Evolutionary conservation across 2,113 vertebrate species (phyloP), one percentile per base, ranked within the genome.

Genomic region (Alectura lathami): DNA sequence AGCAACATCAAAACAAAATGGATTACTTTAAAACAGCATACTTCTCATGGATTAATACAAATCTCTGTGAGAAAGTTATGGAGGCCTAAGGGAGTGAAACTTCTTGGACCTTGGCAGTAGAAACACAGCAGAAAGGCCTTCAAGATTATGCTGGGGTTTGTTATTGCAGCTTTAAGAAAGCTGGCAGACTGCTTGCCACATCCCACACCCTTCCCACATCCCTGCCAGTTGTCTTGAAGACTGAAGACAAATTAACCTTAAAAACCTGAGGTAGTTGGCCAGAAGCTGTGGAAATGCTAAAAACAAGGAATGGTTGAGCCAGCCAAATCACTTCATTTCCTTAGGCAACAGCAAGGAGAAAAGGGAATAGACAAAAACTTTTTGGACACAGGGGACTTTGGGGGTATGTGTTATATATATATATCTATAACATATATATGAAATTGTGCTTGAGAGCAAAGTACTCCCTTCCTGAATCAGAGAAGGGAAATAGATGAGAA

Each of bases 161-260:
- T 91, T 96, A 75, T 48, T 95, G 86, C 81, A 94, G 92, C 86
- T 83, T 96, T 88, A 92, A 94, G 81, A 89, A 92, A 95, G 76
- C 88, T 92, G 94, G 83, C 95, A 96, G 92, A 86, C 92, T 81
- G 73, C 68, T 88, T 90, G 72, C 88, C 94, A 90, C 92, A 94
- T 93, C 94, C 93, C 94, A 96, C 92, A 94, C 89, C 88, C 95
- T 96, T 96, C 94, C 91, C 94, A 93, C 83, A 91, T 86, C 77
- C 74, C 92, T 94, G 92, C 91, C 94, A 97, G 92, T 86, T 96
- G 86, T 92, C 95, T 92, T 92, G 68, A 92, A 94, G 74, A 97
- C 36, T 54, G 76, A 94, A 95, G 91, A 84, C 92, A 95, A 96
- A 96, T 93, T 90, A 95, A 95, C 95, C 94, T 96, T 88, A 96